Base-by-base conservation (phyloP, 2,888 invertebrate species). In the Julus scandinavius region DNA sequence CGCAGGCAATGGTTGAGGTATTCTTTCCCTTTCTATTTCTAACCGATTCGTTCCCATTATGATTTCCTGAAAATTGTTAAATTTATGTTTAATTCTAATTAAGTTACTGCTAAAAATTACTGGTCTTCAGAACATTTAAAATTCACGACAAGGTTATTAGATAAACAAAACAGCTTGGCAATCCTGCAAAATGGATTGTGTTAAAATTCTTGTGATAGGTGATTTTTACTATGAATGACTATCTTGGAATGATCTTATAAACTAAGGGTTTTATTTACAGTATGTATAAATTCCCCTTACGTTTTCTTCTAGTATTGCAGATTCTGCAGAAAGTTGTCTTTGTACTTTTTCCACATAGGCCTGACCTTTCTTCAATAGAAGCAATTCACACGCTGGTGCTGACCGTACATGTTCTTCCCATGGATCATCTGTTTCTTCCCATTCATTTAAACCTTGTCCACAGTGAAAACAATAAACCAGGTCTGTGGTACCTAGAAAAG, bases 331-430 rank as follows among this genome's bases (percentile, higher is more conserved):
- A 1, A n/a, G 13, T 63, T 63, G n/a, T 63, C n/a, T 63, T 83
- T 49, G 83, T 1, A 88, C 94, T 90, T 94, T 93, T 91, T 95
- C 95, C 72, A 98, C 95, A 92, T 95, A 98, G 4, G 95, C 94
- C 89, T 95, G 94, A 7, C 97, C 97, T 92, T 97, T 97, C 89
- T 96, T 95, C 89, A 96, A 93, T 89, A 95, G 93, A 9, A 99
- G 94, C 92, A 95, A 98, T 29, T 95, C 95, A 92, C 99, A 99
- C 89, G 96, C 95, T n/a, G 95, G 94, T 91, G 97, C 97, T 98
- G 98, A 98, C 54, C 95, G 94, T 0, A 98, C 98, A 93, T 99
- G 98, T 92, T 99, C 97, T 90, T 96, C 95, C 98, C 98, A 98
- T 0, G 98, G 98, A 90, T 96, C 95, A 92, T 98, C 98, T 89